Evolutionary conservation across 2,888 invertebrate species (phyloP).

Genomic region (Epinotia bilunana): DNA sequence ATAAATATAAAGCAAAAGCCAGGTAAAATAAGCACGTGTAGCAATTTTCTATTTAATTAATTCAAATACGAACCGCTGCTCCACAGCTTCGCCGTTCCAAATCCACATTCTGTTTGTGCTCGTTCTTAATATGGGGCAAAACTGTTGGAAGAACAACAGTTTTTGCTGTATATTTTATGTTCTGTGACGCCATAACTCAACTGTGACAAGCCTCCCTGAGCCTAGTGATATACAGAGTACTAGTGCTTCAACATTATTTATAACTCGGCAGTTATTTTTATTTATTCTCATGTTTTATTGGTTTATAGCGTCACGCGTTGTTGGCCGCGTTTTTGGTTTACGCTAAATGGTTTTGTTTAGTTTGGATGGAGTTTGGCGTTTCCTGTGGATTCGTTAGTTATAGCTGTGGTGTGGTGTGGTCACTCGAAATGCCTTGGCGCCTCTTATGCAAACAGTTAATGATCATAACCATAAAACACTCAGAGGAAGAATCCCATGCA

Average conservation of each 20-base stretch:
- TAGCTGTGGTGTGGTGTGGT: neutral
- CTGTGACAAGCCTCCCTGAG: constrained; percentile 75
- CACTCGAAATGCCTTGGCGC: neutral
- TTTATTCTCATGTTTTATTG: constrained; percentile 79
- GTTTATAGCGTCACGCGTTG: constrained; percentile 78
- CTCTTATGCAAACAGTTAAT: neutral
- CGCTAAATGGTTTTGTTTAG: constrained; percentile 65
- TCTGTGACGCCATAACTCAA: constrained; percentile 82
- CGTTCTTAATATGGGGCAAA: constrained; percentile 84
- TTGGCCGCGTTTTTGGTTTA: constrained; percentile 66
- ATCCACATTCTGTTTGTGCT: constrained; percentile 82
- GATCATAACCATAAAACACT: too few species aligned
- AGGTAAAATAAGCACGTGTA: too few species aligned
- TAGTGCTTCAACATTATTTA: constrained; percentile 68
- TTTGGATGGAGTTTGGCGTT: neutral
- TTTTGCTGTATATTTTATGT: constrained; percentile 84
- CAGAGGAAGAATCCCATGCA: too few species aligned
- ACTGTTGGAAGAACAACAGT: constrained; percentile 84
- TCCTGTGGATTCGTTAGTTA: neutral
- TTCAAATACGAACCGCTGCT: constrained; percentile 54
- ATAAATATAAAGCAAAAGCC: too few species aligned
- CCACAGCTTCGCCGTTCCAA: constrained; percentile 66
- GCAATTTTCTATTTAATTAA: neutral
- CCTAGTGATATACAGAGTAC: constrained; percentile 72
- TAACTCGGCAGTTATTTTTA: constrained; percentile 75